Base-by-base conservation (phyloP, 1,140 invertebrate genomes). In the Zelostemma sp. region DNA sequence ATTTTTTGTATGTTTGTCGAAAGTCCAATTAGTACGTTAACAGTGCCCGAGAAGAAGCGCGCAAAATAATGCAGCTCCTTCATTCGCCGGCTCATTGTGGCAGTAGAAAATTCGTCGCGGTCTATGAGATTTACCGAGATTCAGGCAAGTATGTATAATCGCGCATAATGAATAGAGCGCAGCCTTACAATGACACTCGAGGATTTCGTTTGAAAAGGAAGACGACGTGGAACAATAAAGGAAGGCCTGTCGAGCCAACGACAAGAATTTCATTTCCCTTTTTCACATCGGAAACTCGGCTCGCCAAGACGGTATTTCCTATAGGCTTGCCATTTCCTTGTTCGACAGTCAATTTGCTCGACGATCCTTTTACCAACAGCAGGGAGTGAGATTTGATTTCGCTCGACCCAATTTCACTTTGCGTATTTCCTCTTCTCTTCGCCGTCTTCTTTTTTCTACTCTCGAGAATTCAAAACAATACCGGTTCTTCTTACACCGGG, bases 241-340 rank as follows among this genome's bases (percentile, higher is more conserved):
- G 46, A 48, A 15, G 46, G 46, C 46, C 12, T 31, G 19, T 31
- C 46, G 19, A 48, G 46, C 46, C 46, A 48, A 31, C 19, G 46
- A 48, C 46, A 48, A 48, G 46, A 48, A 48, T 48, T 48, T 48
- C 46, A 48, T 48, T 48, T 48, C 21, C 43, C 46, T 48, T 48
- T 48, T 31, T 48, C 46, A 14, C 46, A 31, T 48, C 46, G 46
- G 21, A 48, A 48, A 48, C 46, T 48, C 46, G 46, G 12, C 46
- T 48, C 46, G 15, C 46, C 21, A 31, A 48, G 46, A 31, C 21
- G 46, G 43, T 19, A 46, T 48, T 48, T 48, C 46, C 21, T 48
- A 48, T 48, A 48, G 46, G 46, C 46, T 48, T 25, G 46, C 46
- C 46, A 31, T 48, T 48, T 48, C 46, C 46, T 48, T 15, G 46